Base-by-base conservation (phyloP, 2,888 invertebrate genomes). In the Euclidia mi region DNA sequence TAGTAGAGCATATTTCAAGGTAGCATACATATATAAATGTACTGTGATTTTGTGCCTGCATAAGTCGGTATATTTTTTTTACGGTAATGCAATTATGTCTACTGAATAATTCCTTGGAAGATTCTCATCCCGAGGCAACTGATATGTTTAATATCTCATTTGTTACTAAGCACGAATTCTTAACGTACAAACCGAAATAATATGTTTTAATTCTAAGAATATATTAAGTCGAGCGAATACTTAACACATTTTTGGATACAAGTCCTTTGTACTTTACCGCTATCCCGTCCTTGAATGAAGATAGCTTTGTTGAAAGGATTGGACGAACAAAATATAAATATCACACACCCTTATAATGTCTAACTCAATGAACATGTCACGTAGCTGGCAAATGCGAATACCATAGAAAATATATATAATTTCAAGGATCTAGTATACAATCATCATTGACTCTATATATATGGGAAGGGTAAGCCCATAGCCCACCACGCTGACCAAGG, bases 281-380 rank as follows among this genome's bases (percentile, higher is more conserved):
- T 47, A 46, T 41, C 34, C 45, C 60, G 57, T 44, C 60, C 68
- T 60, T 68, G 57, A 34, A 48, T 42, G n/a, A 51, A 41, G 17
- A 42, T 28, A 43, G 18, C 15, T 32, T 20, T 15, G 15, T 31
- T 35, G 28, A 52, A 58, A 58, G 52, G 32, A 53, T 45, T 12
- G 37, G 44, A 12, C 7, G 25, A n/a, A 41, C 45, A 55, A 63
- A 56, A 56, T 64, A 51, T 59, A 63, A 63, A 67, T 62, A 58
- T 34, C 15, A 38, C 25, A 32, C 40, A 51, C 28, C 44, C 32
- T 55, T 20, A 41, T 37, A 49, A 48, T 48, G 11, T 37, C 11
- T 29, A 29, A 38, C 7, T 29, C 17, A 37, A 10, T 37, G 46
- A 46, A 46, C 46, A 46, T 14, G n/a, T 35, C 28, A 12, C 1